Conservation (phyloP, 2,113 vertebrate species). For the Leucosticte australis region DNA sequence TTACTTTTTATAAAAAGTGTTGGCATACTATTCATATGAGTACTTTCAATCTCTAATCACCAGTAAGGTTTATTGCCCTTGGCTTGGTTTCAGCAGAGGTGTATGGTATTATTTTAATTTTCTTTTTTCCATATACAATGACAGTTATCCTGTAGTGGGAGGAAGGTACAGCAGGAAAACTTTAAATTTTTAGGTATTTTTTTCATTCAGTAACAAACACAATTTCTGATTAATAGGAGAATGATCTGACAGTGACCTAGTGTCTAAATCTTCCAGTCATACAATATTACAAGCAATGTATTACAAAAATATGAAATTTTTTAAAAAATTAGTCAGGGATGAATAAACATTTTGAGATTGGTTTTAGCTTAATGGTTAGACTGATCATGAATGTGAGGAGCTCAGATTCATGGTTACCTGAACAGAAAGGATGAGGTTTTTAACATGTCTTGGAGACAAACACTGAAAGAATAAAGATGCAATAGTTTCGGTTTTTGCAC, state of each 20-base stretch:
- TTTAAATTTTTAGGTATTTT: neutral
- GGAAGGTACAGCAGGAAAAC: neutral
- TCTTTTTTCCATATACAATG: neutral
- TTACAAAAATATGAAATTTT: neutral
- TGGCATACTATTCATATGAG: neutral
- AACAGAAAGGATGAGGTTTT: neutral
- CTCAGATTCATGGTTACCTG: neutral
- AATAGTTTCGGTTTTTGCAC: neutral
- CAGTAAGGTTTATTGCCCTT: neutral
- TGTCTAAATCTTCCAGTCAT: neutral
- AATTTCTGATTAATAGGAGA: neutral
- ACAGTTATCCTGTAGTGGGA: neutral
- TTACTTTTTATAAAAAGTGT: neutral
- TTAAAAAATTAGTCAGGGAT: fast-evolving
- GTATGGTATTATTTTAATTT: neutral
- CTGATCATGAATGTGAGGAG: neutral
- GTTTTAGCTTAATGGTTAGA: neutral
- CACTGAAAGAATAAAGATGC: neutral
- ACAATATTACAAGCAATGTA: neutral
- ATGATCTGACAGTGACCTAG: neutral
- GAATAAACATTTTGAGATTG: neutral
- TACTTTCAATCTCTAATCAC: neutral
- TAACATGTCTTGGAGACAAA: neutral
- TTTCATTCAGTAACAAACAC: neutral
- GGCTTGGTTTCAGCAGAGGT: neutral